Evolutionary conservation across 2,797 vertebrate genomes (phyloP).

Genomic region (Pangasius macronema): DNA sequence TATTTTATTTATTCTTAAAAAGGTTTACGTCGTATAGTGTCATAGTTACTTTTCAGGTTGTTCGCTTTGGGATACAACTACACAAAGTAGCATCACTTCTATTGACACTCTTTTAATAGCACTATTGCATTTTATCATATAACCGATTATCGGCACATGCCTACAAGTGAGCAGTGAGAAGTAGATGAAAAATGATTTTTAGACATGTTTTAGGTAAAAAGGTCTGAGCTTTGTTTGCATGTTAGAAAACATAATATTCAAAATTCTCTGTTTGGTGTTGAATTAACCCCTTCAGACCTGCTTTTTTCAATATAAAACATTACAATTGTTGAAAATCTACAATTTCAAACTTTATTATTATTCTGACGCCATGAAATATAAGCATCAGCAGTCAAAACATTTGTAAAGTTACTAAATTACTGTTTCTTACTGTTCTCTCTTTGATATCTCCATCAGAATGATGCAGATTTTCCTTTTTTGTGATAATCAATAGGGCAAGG

Average conservation of each 20-base stretch:
- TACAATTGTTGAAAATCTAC: neutral
- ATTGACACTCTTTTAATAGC: neutral
- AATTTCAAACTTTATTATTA: neutral
- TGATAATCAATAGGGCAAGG: neutral
- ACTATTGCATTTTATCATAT: neutral
- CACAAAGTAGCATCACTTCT: neutral
- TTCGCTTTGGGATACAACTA: too few relatives aligned
- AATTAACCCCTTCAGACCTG: slow-evolving; percentile 14
- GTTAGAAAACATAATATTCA: slow-evolving; percentile 35
- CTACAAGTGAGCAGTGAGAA: neutral
- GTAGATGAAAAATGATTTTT: neutral
- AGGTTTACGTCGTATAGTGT: too few relatives aligned
- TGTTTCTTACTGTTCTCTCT: neutral
- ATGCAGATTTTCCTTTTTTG: neutral
- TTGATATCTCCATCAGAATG: neutral
- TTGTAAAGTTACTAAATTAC: neutral
- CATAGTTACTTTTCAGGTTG: too few relatives aligned
- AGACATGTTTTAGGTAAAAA: neutral
- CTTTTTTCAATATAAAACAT: neutral
- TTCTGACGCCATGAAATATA: neutral
- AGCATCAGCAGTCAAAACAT: neutral
- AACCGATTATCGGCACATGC: slow-evolving; percentile 10
- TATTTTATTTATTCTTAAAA: too few relatives aligned
- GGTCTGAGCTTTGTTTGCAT: slow-evolving; percentile 48
- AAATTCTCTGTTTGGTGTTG: slow-evolving; percentile 1